Conservation (phyloP, 2,888 invertebrate genomes). For the Rhagophthalmus giganteus region DNA sequence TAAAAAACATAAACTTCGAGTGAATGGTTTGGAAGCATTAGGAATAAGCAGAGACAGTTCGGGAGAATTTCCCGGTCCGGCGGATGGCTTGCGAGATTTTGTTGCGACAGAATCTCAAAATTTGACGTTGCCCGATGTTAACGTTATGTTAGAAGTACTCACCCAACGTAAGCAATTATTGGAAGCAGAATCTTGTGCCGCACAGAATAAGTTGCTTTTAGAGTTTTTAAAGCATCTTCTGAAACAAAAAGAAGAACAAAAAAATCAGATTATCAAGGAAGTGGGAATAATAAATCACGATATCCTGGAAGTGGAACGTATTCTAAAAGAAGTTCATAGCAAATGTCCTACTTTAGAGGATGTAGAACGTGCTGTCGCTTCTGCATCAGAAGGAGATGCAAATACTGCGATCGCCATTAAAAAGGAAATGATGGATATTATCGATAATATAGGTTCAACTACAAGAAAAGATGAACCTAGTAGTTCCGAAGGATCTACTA, state of each 20-base stretch:
- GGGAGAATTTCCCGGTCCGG: constrained; percentile 53
- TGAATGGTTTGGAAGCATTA: constrained; percentile 56
- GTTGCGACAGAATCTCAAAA: constrained; percentile 71
- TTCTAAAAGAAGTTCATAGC: constrained; percentile 62
- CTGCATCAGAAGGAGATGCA: constrained; percentile 52
- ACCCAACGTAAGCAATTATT: constrained; percentile 77
- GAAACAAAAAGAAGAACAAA: constrained; percentile 70
- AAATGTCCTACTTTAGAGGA: constrained; percentile 64
- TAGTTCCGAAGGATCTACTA: constrained; percentile 38
- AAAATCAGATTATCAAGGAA: constrained; percentile 69
- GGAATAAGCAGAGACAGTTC: constrained; percentile 52
- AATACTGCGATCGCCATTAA: constrained; percentile 60
- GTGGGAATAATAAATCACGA: constrained; percentile 76
- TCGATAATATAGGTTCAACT: constrained; percentile 60
- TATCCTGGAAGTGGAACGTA: constrained; percentile 70
- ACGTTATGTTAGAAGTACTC: constrained; percentile 78
- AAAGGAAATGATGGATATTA: constrained; percentile 61
- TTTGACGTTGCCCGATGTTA: constrained; percentile 77
- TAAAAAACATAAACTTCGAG: constrained; percentile 67
- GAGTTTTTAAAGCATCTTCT: constrained; percentile 81
- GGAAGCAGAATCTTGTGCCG: constrained; percentile 78
- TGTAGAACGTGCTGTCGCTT: constrained; percentile 55
- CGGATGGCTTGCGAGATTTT: constrained; percentile 64
- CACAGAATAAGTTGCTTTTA: constrained; percentile 78
- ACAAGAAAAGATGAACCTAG: constrained; percentile 43